These are phyloP conservation scores for Mimas tiliae DNA, from an alignment of 2,888 invertebrate species.

Conservation along the genomic window DNA sequence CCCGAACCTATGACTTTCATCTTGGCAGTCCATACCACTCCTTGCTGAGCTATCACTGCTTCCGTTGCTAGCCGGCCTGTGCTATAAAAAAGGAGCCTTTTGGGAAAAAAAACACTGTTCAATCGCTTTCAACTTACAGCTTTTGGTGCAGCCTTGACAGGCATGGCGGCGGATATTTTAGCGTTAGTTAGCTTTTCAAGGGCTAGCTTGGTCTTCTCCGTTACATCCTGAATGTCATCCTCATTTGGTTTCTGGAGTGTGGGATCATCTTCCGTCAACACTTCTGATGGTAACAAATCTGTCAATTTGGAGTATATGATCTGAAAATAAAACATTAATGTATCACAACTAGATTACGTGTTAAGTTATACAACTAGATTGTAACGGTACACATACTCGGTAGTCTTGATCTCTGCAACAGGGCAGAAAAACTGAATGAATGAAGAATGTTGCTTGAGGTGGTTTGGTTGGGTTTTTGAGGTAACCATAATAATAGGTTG, in stretches of 20 bases:
- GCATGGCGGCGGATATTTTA: conserved; percentile 98
- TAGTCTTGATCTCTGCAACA: too few species aligned
- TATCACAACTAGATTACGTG: neutral
- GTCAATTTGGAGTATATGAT: conserved; percentile 97
- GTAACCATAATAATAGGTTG: too few species aligned
- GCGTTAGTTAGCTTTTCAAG: conserved; percentile 93
- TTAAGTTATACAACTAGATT: too few species aligned
- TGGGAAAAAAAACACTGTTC: neutral
- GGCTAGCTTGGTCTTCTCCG: conserved; percentile 94
- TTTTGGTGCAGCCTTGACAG: conserved; percentile 97
- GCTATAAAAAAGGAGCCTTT: too few species aligned
- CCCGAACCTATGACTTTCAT: too few species aligned
- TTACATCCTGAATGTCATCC: conserved; percentile 94
- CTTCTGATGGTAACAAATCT: conserved; percentile 95
- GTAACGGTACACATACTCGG: too few species aligned
- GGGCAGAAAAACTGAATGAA: too few species aligned
- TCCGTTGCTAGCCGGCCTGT: too few species aligned
- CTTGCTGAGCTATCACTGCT: too few species aligned
- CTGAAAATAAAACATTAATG: conserved; percentile 60
- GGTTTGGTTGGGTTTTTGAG: too few species aligned
- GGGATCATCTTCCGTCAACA: conserved; percentile 95
- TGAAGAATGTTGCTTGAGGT: too few species aligned
- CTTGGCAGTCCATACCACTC: too few species aligned
- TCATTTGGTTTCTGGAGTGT: conserved; percentile 94
- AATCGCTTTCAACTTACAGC: conserved; percentile 76